Percentiles rank a stretch among this genome's conserved stretches.
Conservation (phyloP, 2,888 invertebrate species). For the Cremastinae sp. region DNA sequence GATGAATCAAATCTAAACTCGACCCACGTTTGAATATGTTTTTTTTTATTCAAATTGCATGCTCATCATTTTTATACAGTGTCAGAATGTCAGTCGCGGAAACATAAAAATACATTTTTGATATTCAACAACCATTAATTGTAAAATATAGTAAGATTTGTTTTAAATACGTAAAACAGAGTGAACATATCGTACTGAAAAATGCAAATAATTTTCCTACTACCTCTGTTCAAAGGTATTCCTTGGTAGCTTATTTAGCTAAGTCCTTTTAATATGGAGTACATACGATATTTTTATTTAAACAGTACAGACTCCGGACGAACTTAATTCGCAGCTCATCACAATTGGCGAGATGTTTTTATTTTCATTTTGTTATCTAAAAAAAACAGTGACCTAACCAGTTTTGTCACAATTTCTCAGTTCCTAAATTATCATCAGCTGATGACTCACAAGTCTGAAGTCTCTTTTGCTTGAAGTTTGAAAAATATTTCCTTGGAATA, state of each 20-base stretch:
- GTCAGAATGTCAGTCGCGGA: too few species aligned
- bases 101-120: too few species aligned
- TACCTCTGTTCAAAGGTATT: slow-evolving; percentile 58
- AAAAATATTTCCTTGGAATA: slow-evolving; percentile 3
- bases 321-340: slow-evolving; percentile 39
- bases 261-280: slow-evolving; percentile 27
- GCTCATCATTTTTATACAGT: too few species aligned
- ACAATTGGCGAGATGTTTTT: slow-evolving; percentile 15
- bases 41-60: too few species aligned
- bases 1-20: too few species aligned
- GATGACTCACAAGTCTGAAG: background rate
- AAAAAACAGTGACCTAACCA: slow-evolving; percentile 19
- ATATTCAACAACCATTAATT: too few species aligned
- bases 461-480: background rate
- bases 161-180: background rate
- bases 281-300: slow-evolving; percentile 17
- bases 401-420: background rate
- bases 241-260: slow-evolving; percentile 28
- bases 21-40: too few species aligned
- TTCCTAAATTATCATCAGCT: slow-evolving; percentile 28
- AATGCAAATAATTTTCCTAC: slow-evolving; percentile 44
- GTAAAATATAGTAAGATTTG: background rate
- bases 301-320: slow-evolving; percentile 53
- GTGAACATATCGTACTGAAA: slow-evolving; percentile 33
- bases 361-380: background rate